Conservation (phyloP, 2,113 vertebrate genomes). For the Anser brachyrhynchus region DNA sequence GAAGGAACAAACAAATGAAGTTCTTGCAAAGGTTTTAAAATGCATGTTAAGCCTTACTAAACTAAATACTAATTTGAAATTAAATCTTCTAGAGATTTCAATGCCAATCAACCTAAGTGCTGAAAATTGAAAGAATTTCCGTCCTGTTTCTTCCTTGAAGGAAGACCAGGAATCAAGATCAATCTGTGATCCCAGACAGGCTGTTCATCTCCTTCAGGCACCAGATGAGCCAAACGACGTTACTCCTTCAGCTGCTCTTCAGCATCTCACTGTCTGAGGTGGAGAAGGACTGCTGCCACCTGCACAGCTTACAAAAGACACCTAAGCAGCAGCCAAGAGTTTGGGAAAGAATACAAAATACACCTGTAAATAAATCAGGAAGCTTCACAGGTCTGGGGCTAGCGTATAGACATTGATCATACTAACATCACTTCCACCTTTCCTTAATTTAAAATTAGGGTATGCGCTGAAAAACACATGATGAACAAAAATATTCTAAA, state of each 20-base stretch:
- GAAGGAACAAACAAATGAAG: not conserved
- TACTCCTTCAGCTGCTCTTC: not conserved
- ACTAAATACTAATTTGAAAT: not conserved
- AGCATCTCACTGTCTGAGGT: not conserved
- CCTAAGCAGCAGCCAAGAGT: not conserved
- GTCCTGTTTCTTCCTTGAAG: not conserved
- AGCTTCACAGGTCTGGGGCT: not conserved
- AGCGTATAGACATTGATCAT: rapidly evolving
- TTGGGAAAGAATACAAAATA: not conserved
- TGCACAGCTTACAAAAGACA: not conserved
- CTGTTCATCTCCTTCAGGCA: not conserved
- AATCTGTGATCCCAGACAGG: not conserved
- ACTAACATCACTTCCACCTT: not conserved
- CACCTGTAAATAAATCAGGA: not conserved
- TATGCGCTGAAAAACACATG: not conserved
- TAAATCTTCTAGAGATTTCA: not conserved
- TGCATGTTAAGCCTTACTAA: not conserved
- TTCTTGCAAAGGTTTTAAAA: not conserved
- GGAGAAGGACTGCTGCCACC: not conserved
- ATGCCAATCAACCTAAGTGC: not conserved
- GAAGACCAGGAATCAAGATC: not conserved
- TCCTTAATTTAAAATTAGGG: not conserved
- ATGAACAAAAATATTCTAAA: not conserved
- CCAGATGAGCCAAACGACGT: rapidly evolving
- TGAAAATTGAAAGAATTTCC: not conserved